Conservation (phyloP, 2,888 invertebrate genomes). For the Sinohyriopsis cumingii region DNA sequence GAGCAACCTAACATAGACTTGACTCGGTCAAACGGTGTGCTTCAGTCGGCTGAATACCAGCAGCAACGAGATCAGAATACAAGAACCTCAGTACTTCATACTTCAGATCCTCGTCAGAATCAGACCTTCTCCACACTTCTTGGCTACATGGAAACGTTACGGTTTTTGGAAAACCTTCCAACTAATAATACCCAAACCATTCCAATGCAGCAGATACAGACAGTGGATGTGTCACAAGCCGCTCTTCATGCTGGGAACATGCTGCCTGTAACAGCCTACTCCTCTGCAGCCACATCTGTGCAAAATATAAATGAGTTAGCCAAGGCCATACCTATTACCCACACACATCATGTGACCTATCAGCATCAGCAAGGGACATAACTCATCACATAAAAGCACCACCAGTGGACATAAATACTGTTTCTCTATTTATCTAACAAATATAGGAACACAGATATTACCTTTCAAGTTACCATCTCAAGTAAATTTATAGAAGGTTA, state of each 20-base stretch:
- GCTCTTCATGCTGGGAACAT: slow-evolving; percentile 18
- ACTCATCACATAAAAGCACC: too few species aligned
- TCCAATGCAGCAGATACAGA: slow-evolving; percentile 31
- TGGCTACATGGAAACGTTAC: slow-evolving; percentile 46
- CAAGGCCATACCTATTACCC: slow-evolving; percentile 18
- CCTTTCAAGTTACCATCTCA: too few species aligned
- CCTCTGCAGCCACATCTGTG: slow-evolving; percentile 3
- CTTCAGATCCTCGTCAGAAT: slow-evolving; percentile 31
- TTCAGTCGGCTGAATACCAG: slow-evolving; percentile 40
- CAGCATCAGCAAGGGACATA: slow-evolving; percentile 20
- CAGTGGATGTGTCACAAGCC: slow-evolving; percentile 28
- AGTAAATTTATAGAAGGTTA: too few species aligned
- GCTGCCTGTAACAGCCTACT: slow-evolving; percentile 19
- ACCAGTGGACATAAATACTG: too few species aligned
- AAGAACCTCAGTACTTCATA: slow-evolving; percentile 28
- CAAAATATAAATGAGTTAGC: slow-evolving; percentile 30
- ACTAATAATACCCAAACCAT: slow-evolving; percentile 36
- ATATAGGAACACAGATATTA: too few species aligned
- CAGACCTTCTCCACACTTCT: slow-evolving; percentile 44
- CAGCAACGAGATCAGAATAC: slow-evolving; percentile 19
- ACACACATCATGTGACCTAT: slow-evolving; percentile 25
- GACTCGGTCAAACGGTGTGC: slow-evolving; percentile 27
- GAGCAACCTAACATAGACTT: slow-evolving; percentile 21
- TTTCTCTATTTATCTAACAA: too few species aligned
- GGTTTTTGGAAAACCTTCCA: slow-evolving; percentile 48